Evolutionary conservation across 2,113 vertebrate species (phyloP).

Genomic region (Semnornis frantzii): DNA sequence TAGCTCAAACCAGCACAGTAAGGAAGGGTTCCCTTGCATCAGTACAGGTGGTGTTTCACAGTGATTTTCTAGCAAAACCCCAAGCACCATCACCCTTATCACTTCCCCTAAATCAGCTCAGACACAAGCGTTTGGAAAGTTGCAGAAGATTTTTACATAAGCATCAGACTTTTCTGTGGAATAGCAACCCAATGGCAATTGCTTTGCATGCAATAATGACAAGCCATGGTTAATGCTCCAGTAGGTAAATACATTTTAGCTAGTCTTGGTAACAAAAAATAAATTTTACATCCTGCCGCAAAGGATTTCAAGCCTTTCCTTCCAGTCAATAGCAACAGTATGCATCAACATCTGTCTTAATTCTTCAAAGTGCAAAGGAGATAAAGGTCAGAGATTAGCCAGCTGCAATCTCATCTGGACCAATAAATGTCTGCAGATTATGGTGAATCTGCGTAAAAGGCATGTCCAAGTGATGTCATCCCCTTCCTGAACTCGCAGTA

Average conservation of each 20-base stretch:
- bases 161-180: background rate
- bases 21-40: background rate
- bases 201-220: background rate
- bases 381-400: background rate
- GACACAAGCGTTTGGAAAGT: background rate
- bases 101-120: background rate
- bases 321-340: background rate
- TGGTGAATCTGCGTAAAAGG: conserved; percentile 6
- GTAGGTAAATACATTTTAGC: background rate
- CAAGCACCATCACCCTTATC: background rate
- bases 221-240: background rate
- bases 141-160: background rate
- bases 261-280: background rate
- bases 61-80: background rate
- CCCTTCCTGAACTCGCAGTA: conserved; percentile 29
- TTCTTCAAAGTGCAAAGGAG: conserved; percentile 31
- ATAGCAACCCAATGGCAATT: background rate
- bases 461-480: conserved; percentile 44
- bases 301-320: conserved; percentile 14
- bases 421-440: conserved; percentile 28
- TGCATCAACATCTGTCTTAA: background rate
- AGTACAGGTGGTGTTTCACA: background rate
- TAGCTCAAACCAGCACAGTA: too few relatives aligned
- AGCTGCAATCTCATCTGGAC: conserved; percentile 46
- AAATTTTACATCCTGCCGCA: background rate